Base-by-base conservation (phyloP, 30 jellyfish, hydroid and myxozoan genomes). In the Nemopilema nomurai region DNA sequence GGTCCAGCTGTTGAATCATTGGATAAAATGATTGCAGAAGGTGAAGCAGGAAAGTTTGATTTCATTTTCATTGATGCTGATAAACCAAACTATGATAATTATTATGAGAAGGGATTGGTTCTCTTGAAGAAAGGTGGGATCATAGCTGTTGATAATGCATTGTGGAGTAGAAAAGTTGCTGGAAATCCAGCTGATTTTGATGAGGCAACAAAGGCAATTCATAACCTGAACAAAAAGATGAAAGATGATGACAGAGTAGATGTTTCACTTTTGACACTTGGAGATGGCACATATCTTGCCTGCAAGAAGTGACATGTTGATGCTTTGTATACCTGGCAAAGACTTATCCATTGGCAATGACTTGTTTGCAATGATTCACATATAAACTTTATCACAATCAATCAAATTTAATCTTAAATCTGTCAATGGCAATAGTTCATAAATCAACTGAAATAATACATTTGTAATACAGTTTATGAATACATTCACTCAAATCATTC, bases 41-140 rank as follows among this genome's bases (percentile, higher is more conserved):
- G 99, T 17, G 88, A 88, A 33, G 78, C 82, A 1, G 99, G 97
- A 24, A 89, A 88, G 16, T 88, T 87, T 84, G 99, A 94, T 71
- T 89, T 88, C 72, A 83, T 70, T 21, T 89, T 83, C 64, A 89
- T 94, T 68, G 99, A 94, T 89, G 99, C 99, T n/a, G 99, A 94
- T 71, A 94, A 94, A 69, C 21, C 75, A 16, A 76, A 90, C 22
- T 94, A 94, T 80, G 97, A 85, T 69, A 67, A 66, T 7, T 94
- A 94, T 81, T 94, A 89, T 49, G 99, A 94, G 52, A 66, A 69
- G 28, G 82, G 89, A 16, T 27, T 94, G 65, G 82, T 69, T 25
- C 90, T 94, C 28, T 57, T 94, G 65, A 72, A 91, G 57, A 29
- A 52, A 17, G 97, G 97, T 1, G 99, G 99, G 1, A 51, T 94